Evolutionary conservation across 1,140 invertebrate species (phyloP).

Genomic region (Drosophila tristis): DNA sequence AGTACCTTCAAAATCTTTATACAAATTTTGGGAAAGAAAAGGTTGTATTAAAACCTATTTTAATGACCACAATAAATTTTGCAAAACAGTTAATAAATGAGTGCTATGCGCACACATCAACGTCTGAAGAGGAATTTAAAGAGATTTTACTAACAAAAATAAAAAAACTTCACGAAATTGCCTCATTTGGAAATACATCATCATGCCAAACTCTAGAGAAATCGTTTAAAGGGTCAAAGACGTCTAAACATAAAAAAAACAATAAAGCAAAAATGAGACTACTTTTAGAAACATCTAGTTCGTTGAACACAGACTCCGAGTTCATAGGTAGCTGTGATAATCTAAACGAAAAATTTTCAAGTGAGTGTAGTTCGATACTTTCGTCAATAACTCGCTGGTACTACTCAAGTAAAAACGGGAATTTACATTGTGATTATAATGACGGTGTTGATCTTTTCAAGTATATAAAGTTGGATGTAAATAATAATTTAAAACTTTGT

Average conservation of each 20-base stretch:
- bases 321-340: background rate
- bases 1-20: constrained; percentile 53
- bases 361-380: background rate
- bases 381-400: background rate
- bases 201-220: constrained; percentile 13
- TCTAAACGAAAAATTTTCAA: background rate
- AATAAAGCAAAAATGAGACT: constrained; percentile 43
- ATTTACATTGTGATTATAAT: constrained; percentile 32
- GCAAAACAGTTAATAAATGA: constrained; percentile 62
- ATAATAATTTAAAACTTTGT: constrained; percentile 8
- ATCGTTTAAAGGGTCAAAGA: constrained; percentile 8
- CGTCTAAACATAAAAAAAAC: constrained; percentile 23
- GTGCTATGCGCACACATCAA: constrained; percentile 30
- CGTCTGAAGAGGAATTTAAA: constrained; percentile 49
- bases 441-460: constrained; percentile 64
- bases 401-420: background rate
- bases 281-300: constrained; percentile 40
- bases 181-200: constrained; percentile 4
- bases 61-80: constrained; percentile 44
- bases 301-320: constrained; percentile 23
- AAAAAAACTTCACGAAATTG: constrained; percentile 39
- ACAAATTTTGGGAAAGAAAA: constrained; percentile 28
- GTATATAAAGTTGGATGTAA: constrained; percentile 64
- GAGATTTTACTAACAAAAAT: constrained; percentile 43
- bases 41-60: constrained; percentile 1